Evolutionary conservation across 2,888 invertebrate species (phyloP), one percentile per base, ranked within the genome.

Genomic region (Hypselothyrea guttata): DNA sequence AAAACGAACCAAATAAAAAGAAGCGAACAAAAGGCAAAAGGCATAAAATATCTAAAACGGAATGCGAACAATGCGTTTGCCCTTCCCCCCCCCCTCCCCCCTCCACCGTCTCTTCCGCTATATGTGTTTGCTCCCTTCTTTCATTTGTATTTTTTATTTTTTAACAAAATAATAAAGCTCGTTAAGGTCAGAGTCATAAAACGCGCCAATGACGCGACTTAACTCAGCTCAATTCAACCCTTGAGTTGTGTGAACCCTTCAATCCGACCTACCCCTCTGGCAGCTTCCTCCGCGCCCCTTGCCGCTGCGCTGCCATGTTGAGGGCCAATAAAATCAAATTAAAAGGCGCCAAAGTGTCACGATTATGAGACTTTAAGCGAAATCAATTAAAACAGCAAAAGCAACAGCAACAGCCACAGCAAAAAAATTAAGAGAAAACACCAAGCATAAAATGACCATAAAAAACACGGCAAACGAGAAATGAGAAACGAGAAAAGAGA

Each of bases 281-380:
- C 40, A 3, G 13, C 7, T 31, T 1, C 8, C 41, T 8, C 12
- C 31, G 8, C 7, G 11, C 12, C 15, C 7, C 18, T 4, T 13
- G 2, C 28, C 41, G 4, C 7, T 35, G 12, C n/a, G 12, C 55
- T 58, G 74, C 61, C 82, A 74, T 74, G 74, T 63, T 61, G 66
- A 73, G 64, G 72, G 66, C 83, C 83, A 81, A 82, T 84, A 75
- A 82, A 82, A 83, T 82, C 85, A 85, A 82, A 85, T 82, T 82
- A 85, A 85, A 85, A 79, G 84, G 83, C 85, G 79, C 83, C 86
- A 82, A 82, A 85, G 85, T 82, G 81, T 83, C 83, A 75, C 79
- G 81, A 82, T 82, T 83, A 82, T 85, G 81, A 67, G 81, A 67
- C 79, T 71, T 69, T 75, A 83, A 85, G 74, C 75, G 85, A 85